These are phyloP conservation scores for Lampropteryx suffumata DNA, from an alignment of 2,888 invertebrate genomes.

Conservation along the genomic window DNA sequence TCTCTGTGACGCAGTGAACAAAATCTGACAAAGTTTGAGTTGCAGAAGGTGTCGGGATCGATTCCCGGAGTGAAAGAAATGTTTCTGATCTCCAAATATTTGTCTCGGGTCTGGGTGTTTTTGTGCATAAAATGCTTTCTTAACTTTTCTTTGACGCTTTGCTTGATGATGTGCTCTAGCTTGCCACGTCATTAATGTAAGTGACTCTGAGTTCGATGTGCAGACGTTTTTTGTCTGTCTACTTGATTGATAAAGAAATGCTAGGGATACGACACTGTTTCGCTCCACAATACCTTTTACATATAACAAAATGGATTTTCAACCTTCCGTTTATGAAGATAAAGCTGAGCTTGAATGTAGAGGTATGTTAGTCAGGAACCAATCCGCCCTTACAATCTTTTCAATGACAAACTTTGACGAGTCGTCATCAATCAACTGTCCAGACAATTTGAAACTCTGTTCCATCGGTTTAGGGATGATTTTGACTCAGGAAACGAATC, in stretches of 20 bases:
- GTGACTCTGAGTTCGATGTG: constrained; percentile 75
- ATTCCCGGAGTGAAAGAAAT: too few relatives aligned
- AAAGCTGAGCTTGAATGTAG: constrained; percentile 4
- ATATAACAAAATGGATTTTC: not conserved
- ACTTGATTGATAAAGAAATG: constrained; percentile 78
- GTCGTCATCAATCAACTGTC: not conserved
- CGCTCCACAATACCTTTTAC: constrained; percentile 23
- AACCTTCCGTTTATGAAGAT: constrained; percentile 11
- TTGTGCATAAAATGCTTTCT: too few relatives aligned
- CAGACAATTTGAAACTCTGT: constrained; percentile 32
- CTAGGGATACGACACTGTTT: constrained; percentile 67
- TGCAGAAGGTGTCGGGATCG: too few relatives aligned
- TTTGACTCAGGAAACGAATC: not conserved
- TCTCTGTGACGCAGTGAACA: too few relatives aligned
- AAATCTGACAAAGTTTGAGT: too few relatives aligned
- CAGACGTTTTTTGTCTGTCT: constrained; percentile 71
- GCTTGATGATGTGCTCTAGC: constrained; percentile 42
- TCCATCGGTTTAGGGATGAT: constrained; percentile 6
- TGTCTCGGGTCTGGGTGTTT: too few relatives aligned
- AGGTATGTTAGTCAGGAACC: constrained; percentile 29
- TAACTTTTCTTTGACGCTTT: constrained; percentile 48
- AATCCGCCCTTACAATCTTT: constrained; percentile 41
- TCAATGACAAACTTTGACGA: constrained; percentile 40
- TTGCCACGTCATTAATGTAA: constrained; percentile 70
- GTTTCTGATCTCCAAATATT: too few relatives aligned